Conservation (phyloP, 53 echinoderm and acorn worm genomes). For the Holothuria leucospilota region DNA sequence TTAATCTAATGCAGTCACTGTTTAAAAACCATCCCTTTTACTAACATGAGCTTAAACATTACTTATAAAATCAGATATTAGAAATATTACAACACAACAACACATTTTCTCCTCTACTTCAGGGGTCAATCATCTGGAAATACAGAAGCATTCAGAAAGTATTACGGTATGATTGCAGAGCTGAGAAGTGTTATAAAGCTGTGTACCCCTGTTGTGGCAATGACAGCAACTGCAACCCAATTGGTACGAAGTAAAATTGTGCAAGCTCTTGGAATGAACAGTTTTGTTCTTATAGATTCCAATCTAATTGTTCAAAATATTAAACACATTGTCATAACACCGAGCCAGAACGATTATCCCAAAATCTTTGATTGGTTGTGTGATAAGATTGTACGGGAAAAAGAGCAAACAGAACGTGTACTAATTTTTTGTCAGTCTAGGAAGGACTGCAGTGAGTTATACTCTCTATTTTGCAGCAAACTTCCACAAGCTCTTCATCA, state of each 20-base stretch:
- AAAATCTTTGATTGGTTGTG: slow-evolving; percentile 31
- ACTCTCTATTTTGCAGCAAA: slow-evolving; percentile 1
- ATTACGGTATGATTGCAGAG: slow-evolving; percentile 34
- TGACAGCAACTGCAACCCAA: slow-evolving; percentile 63
- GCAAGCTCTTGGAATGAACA: slow-evolving; percentile 26
- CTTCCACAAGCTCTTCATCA: neutral
- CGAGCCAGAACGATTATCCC: slow-evolving; percentile 28
- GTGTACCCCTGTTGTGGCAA: slow-evolving; percentile 27
- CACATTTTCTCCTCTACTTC: neutral
- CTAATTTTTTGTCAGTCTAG: slow-evolving; percentile 61
- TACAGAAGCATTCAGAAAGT: slow-evolving; percentile 41
- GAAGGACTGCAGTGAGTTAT: slow-evolving; percentile 45
- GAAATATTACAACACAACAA: neutral
- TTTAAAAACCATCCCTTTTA: too few relatives aligned
- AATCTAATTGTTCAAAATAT: slow-evolving; percentile 37
- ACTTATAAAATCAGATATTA: too few relatives aligned
- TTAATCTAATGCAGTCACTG: too few relatives aligned
- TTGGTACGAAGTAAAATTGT: slow-evolving; percentile 12
- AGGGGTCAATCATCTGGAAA: slow-evolving; percentile 53
- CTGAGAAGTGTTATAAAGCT: slow-evolving; percentile 1
- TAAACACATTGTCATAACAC: slow-evolving; percentile 27
- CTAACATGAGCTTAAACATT: too few relatives aligned
- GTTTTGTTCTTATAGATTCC: slow-evolving; percentile 1
- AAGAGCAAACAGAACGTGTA: slow-evolving; percentile 20
- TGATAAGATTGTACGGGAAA: slow-evolving; percentile 8